These are phyloP conservation scores for Australoheros scitulus DNA, from an alignment of 2,113 vertebrate species.

Conservation along the genomic window DNA sequence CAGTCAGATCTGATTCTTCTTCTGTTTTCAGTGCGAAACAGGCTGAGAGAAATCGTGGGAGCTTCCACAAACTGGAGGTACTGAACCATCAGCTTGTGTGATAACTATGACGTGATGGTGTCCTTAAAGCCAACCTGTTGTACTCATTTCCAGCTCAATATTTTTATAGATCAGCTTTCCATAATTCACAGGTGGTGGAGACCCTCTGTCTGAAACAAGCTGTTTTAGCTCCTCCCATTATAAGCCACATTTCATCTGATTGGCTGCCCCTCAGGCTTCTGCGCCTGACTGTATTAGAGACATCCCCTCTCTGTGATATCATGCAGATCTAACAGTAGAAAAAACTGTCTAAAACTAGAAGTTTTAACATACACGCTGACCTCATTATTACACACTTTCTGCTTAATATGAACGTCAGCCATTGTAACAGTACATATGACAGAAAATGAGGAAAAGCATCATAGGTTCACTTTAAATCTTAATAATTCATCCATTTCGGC, in stretches of 20 bases:
- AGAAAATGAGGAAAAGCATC: too few relatives aligned
- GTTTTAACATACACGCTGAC: neutral
- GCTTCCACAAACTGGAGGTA: constrained; percentile 96
- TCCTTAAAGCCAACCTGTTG: too few relatives aligned
- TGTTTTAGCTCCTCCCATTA: neutral
- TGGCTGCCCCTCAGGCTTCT: accelerated
- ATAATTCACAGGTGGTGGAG: accelerated
- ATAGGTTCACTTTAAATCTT: too few relatives aligned
- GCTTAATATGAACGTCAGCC: neutral
- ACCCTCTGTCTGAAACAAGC: neutral
- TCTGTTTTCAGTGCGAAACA: constrained; percentile 86
- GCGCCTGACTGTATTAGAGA: accelerated
- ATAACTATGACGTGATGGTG: too few relatives aligned
- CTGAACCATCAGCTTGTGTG: neutral
- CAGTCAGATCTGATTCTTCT: neutral
- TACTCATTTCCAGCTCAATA: too few relatives aligned
- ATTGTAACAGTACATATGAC: neutral
- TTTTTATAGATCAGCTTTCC: too few relatives aligned
- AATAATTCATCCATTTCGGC: neutral
- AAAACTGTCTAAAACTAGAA: neutral
- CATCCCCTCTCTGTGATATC: neutral
- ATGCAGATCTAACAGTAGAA: neutral
- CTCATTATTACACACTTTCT: neutral
- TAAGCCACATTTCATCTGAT: neutral
- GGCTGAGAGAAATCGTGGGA: constrained; percentile 91